Base-by-base conservation (phyloP, 2,888 invertebrate species). In the Oscheius sp. region DNA sequence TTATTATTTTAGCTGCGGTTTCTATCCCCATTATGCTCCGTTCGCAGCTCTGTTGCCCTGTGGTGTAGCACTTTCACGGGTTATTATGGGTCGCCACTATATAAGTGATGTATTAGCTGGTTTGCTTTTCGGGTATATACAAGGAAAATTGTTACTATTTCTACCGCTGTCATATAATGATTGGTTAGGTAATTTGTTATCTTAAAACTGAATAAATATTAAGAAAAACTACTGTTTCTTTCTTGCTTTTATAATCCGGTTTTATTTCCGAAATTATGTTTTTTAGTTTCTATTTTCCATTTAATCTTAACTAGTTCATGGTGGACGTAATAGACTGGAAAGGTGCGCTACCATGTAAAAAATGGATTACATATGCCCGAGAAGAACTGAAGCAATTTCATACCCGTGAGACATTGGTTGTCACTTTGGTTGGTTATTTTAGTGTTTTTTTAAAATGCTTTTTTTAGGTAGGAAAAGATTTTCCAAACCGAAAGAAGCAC, bases 31-130 rank as follows among this genome's bases (percentile, higher is more conserved):
- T 8, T 44, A 59, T 41, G 56, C 20, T 1, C 2, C 24, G 20
- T 12, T 63, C 6, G 45, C 56, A 6, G 41, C 33, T n/a, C 32
- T 59, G 2, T 14, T 79, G 14, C 80, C 77, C 78, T 92, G 61
- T 90, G 90, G 73, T 88, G 90, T 95, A 2, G 91, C 91, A 59
- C 68, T 92, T 0, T 94, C 95, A 2, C 89, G 96, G 77, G 88
- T 96, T 6, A 87, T 95, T 22, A 88, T 93, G 76, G 91, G 92
- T 76, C 90, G 95, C 67, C 97, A 97, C 88, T 92, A 93, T 86
- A 87, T 95, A 44, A 87, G 93, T 36, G 97, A 97, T 88, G 91
- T 95, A 0, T 47, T 91, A 2, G 91, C 89, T 61, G 97, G 97
- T 14, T n/a, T n/a, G n/a, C n/a, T n/a, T n/a, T n/a, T n/a, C n/a